Evolutionary conservation across 2,888 invertebrate species (phyloP).

Genomic region (Rhorus exstirpatorius): DNA sequence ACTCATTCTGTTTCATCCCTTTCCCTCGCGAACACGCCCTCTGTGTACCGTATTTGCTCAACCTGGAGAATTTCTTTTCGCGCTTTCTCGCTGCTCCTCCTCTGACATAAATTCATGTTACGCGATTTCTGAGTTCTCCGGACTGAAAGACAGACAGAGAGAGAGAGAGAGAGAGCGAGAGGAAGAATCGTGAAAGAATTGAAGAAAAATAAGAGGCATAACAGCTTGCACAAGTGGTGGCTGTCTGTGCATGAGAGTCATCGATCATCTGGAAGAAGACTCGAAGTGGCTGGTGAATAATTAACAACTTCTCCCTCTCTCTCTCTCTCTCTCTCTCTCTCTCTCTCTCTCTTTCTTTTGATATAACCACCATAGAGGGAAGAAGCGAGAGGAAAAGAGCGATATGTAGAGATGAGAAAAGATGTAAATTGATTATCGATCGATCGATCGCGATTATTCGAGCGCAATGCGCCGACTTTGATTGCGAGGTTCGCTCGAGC

Average conservation of each 20-base stretch:
- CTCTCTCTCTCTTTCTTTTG: conserved; percentile 1
- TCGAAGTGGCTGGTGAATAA: conserved; percentile 62
- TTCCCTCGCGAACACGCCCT: conserved; percentile 56
- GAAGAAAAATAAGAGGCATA: conserved; percentile 26
- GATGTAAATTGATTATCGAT: conserved; percentile 61
- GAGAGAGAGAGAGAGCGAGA: background rate
- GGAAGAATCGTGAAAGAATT: too few relatives aligned
- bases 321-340: background rate
- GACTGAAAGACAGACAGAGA: conserved; percentile 1
- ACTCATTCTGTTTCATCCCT: conserved; percentile 35
- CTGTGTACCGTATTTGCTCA: conserved; percentile 54
- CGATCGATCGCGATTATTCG: conserved; percentile 52
- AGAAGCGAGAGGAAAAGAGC: background rate
- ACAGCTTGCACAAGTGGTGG: conserved; percentile 44
- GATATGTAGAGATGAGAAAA: background rate
- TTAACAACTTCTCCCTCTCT: conserved; percentile 34
- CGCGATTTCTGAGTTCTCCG: conserved; percentile 21
- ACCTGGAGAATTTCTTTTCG: conserved; percentile 57
- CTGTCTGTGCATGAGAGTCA: conserved; percentile 53
- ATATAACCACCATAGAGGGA: background rate
- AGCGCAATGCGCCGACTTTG: conserved; percentile 29
- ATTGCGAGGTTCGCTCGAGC: conserved; percentile 37
- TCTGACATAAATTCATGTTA: conserved; percentile 57
- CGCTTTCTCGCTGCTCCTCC: conserved; percentile 56
- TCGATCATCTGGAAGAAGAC: conserved; percentile 63